These are phyloP conservation scores for Lacerta agilis DNA, from an alignment of 2,797 vertebrate species.

Conservation along the genomic window DNA sequence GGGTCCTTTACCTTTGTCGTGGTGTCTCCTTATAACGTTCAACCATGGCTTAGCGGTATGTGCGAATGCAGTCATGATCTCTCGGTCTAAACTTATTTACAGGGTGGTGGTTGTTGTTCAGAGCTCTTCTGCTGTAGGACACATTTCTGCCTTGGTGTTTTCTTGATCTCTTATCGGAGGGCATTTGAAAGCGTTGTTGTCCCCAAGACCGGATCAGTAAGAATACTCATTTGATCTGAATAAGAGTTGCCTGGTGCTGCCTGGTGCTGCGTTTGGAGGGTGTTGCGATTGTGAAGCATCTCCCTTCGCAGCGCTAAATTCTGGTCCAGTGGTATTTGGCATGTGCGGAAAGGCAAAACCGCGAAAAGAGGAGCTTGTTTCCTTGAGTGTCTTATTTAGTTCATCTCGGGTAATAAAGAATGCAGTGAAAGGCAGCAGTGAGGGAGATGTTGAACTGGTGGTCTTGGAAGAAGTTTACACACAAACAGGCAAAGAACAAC, in stretches of 20 bases:
- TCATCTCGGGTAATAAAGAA: constrained; percentile 49
- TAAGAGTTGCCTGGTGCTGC: constrained; percentile 71
- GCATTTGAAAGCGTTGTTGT: neutral
- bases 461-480: constrained; percentile 6
- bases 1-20: no score
- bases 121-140: no score
- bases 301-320: constrained; percentile 53
- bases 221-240: constrained; percentile 33
- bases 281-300: constrained; percentile 48
- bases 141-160: neutral
- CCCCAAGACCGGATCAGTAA: no score
- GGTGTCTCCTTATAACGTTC: neutral
- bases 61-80: neutral
- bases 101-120: neutral
- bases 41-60: neutral
- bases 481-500: constrained; percentile 24
- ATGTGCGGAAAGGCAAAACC: constrained; percentile 34
- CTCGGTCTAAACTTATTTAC: neutral
- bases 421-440: constrained; percentile 39
- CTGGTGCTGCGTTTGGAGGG: constrained; percentile 60
- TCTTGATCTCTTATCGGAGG: neutral
- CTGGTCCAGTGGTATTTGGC: constrained; percentile 57
- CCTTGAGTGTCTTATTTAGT: constrained; percentile 52
- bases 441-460: constrained; percentile 44
- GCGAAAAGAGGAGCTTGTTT: constrained; percentile 63